Base-by-base conservation (phyloP, 2,797 vertebrate genomes). In the Synaphobranchus kaupii region DNA sequence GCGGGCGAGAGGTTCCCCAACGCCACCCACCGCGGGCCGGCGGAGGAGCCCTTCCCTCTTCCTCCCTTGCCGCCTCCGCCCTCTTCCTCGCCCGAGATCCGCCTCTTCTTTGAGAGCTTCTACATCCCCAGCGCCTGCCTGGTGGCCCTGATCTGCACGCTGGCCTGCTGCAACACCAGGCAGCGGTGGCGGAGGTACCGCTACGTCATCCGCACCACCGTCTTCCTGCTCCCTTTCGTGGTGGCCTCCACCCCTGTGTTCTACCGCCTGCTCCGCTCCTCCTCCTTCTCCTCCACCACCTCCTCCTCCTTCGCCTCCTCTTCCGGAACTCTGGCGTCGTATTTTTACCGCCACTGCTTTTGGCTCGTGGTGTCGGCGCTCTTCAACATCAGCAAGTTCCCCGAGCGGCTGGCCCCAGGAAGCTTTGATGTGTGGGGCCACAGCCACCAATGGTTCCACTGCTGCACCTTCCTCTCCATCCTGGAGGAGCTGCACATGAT, bases 371-470 rank as follows among this genome's bases (percentile, higher is more conserved):
- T 93, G 66, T 96, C 96, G 0, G 96, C 95, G 0, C 9, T 95
- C 85, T 95, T 96, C 89, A 97, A 96, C 93, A 95, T 97, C 76
- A 96, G 95, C 90, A 97, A 97, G 93, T 54, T 97, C 54, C 96
- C 96, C 0, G 96, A 97, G 90, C 94, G 96, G 0, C 86, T 96
- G 0, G 94, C 93, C 4, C 96, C 96, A 0, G 96, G 96, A 0
- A 88, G 92, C 22, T 97, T 97, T 0, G 96, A 97, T 90, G 95
- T 97, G 90, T 96, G 95, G 95, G 96, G 95, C 17, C 96, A 97
- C 94, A 96, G 97, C 89, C 96, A 96, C 92, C 96, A 97, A 89
- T 96, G 96, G 96, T 96, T 97, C 93, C 93, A 94, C 91, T 96
- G 96, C 91, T 97, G 95, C 93, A 96, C 96, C 0, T 97, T 97